Base-by-base conservation (phyloP, 2,888 invertebrate genomes). In the Sarcophaga rosellei region DNA sequence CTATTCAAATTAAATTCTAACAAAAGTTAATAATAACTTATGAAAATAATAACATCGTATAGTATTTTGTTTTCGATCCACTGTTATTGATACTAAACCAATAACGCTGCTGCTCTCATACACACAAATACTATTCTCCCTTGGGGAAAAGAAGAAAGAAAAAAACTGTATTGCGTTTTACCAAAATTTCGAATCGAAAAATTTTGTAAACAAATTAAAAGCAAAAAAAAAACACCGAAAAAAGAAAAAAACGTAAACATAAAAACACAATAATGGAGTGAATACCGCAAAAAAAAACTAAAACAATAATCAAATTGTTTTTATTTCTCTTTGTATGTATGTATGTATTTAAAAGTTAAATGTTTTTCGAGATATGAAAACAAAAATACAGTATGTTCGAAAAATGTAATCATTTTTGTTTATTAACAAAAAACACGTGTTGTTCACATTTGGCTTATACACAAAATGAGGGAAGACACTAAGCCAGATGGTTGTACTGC, bases 171-270 rank as follows among this genome's bases (percentile, higher is more conserved):
- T 65, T 75, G 75, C 75, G 75, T 65, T 65, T 75, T 65, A 75
- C 25, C 25, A 12, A 65, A 63, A 65, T 15, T 65, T 75, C 25
- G 53, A 74, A 74, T 11, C 35, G 53, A 53, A n/a, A 65, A 47
- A 65, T 8, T 59, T 65, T 23, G 75, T 75, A 75, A 75, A 75
- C 75, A 75, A 75, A 75, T 75, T 10, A 65, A 53, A 25, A 65
- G 6, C 63, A 53, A 10, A 75, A 75, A 65, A 25, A 35, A 35
- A 35, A 75, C n/a, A 65, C 53, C 20, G 8, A 75, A 75, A 75
- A 75, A 74, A 47, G n/a, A 10, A 66, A 66, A 69, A 45, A 70
- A 44, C 6, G 17, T 17, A 6, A 10, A 35, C 35, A 45, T 45
- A 73, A 80, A 80, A 65, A 10, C 57, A 17, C 44, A 44, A 68